Conservation (phyloP, 2,113 vertebrate genomes). For the Hypocryptadius cinnamomeus region DNA sequence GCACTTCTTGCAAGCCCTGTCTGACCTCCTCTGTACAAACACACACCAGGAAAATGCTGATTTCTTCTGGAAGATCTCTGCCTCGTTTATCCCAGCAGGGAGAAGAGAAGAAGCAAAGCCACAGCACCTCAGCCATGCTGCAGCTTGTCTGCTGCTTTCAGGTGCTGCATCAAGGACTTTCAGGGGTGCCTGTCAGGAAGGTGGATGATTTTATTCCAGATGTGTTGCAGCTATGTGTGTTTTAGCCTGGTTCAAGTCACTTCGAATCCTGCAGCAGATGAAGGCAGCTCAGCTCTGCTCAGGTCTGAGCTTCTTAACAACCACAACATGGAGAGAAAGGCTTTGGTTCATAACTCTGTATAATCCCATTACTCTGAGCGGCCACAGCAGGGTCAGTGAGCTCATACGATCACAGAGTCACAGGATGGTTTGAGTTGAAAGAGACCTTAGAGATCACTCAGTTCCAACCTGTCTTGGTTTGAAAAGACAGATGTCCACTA, state of each 20-base stretch:
- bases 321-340: not conserved
- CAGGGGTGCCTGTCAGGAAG: not conserved
- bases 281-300: not conserved
- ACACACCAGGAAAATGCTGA: not conserved
- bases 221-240: fast-evolving
- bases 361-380: too few relatives aligned
- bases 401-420: not conserved
- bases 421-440: not conserved
- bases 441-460: not conserved
- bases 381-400: not conserved
- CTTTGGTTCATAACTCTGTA: not conserved
- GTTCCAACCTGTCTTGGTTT: not conserved
- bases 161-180: not conserved
- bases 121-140: not conserved
- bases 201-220: not conserved
- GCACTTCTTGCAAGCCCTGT: not conserved
- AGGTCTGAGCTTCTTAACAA: not conserved
- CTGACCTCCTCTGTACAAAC: not conserved
- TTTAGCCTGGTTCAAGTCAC: not conserved
- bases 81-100: not conserved
- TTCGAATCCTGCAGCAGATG: not conserved
- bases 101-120: not conserved
- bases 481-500: too few relatives aligned
- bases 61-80: not conserved
- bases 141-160: not conserved